Percentiles rank a stretch among this genome's conserved stretches.
Conservation (phyloP, 2,888 invertebrate genomes). For the Shargacucullia verbasci region DNA sequence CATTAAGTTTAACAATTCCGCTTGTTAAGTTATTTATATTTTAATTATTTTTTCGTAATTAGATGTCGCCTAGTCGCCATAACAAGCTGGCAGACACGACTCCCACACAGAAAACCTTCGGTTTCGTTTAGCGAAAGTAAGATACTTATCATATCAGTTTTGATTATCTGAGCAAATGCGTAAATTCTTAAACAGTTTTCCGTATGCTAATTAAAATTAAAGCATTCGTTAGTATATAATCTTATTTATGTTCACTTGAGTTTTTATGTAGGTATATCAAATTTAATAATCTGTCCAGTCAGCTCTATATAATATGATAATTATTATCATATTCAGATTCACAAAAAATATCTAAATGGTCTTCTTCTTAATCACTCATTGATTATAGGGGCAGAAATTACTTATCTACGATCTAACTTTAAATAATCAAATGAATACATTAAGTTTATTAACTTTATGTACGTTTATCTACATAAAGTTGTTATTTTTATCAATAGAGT, state of each 20-base stretch:
- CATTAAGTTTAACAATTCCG: constrained; percentile 62
- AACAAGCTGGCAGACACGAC: constrained; percentile 47
- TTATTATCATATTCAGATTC: constrained; percentile 36
- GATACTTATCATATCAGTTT: constrained; percentile 66
- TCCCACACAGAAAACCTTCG: constrained; percentile 69
- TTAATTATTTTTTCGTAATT: constrained; percentile 60
- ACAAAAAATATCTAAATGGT: constrained; percentile 37
- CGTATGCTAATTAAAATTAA: constrained; percentile 26
- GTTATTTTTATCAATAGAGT: constrained; percentile 78
- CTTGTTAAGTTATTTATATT: constrained; percentile 62
- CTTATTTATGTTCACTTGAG: constrained; percentile 23
- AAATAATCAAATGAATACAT: constrained; percentile 46
- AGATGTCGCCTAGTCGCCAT: constrained; percentile 51
- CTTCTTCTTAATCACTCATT: constrained; percentile 40
- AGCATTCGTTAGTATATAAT: constrained; percentile 30
- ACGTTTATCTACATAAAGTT: constrained; percentile 66
- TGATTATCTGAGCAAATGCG: constrained; percentile 61
- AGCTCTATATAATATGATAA: constrained; percentile 46
- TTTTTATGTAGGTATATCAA: constrained; percentile 17
- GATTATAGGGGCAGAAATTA: constrained; percentile 39
- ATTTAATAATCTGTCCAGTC: constrained; percentile 31
- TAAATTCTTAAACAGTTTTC: constrained; percentile 45
- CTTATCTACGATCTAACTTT: constrained; percentile 43
- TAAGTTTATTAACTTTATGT: constrained; percentile 27
- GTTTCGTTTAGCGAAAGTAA: constrained; percentile 71